Percentiles rank a stretch among this genome's conserved stretches.
Conservation (phyloP, 1,140 invertebrate species). For the Pissodes strobi region DNA sequence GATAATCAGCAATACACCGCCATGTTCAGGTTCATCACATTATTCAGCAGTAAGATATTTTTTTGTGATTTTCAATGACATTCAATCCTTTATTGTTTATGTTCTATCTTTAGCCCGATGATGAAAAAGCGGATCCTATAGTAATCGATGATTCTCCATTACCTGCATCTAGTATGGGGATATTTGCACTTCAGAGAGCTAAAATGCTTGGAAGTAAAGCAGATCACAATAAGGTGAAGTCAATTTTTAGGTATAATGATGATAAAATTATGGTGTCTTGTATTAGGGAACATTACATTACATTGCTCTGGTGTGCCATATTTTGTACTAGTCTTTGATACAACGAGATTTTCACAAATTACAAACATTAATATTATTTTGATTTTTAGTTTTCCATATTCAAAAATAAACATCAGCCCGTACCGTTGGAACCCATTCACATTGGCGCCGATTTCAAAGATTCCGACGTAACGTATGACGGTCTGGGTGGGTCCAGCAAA, state of each 20-base stretch:
- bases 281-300: too few species aligned
- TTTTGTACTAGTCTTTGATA: too few species aligned
- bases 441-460: not conserved
- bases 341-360: too few species aligned
- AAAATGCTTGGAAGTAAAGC: conserved; percentile 6
- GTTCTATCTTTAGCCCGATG: not conserved
- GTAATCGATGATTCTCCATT: conserved; percentile 16
- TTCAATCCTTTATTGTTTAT: not conserved
- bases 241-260: not conserved
- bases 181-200: conserved; percentile 31
- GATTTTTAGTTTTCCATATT: conserved; percentile 41
- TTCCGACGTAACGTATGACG: conserved; percentile 34
- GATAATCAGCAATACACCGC: not conserved
- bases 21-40: conserved; percentile 6
- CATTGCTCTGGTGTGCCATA: too few species aligned
- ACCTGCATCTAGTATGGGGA: conserved; percentile 27
- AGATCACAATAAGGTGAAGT: not conserved
- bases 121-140: not conserved
- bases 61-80: not conserved
- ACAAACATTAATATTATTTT: not conserved
- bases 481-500: conserved; percentile 45
- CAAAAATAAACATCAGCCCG: conserved; percentile 20
- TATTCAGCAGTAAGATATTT: not conserved
- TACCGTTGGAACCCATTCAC: not conserved
- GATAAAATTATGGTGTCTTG: conserved; percentile 4